Base-by-base conservation (phyloP, 2,113 vertebrate species). In the Artemisiospiza belli region DNA sequence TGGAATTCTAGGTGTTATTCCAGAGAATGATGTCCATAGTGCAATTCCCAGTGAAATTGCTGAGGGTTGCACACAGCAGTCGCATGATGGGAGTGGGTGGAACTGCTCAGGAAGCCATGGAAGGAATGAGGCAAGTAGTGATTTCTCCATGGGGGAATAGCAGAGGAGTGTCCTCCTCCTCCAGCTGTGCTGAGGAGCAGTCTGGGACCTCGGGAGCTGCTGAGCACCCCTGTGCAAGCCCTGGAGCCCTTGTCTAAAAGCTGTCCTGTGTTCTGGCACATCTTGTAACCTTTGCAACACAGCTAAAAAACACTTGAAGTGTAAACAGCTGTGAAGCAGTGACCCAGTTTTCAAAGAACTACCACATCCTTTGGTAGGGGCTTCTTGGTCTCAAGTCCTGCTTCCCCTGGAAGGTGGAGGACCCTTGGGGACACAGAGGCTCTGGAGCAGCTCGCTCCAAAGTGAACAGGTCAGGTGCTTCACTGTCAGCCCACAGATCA, bases 41-140 rank as follows among this genome's bases (percentile, higher is more conserved):
- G 52, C 11, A 59, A 31, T 67, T 70, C 47, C 83, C 15, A 18
- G 0, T 69, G 28, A 74, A 58, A 37, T 35, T 23, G 7, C 31
- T 43, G 68, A 55, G 41, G 57, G 73, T 17, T 15, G 14, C 62
- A 55, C 2, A 2, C 62, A 59, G 21, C 67, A 12, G 57, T 54
- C n/a, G 44, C 49, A 19, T 17, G 51, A 17, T 73, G 74, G 62
- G 74, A 92, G 89, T 81, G 69, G 93, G 93, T 92, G 89, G 87
- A 92, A 75, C 58, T 72, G 83, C 83, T 79, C 46, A 25, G 54
- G 59, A 43, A 78, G 47, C 64, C 35, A 14, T 31, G 62, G 83
- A 70, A 92, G 77, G 70, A 78, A 78, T 79, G 83, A 94, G 77
- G 11, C 59, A 75, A 91, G 77, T 3, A 23, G 25, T 66, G 62